Percentiles rank a stretch among this genome's conserved stretches.
Evolutionary conservation across 92 coral and sea anemone species (phyloP).

Genomic region (Umimayanthus chanpuru): DNA sequence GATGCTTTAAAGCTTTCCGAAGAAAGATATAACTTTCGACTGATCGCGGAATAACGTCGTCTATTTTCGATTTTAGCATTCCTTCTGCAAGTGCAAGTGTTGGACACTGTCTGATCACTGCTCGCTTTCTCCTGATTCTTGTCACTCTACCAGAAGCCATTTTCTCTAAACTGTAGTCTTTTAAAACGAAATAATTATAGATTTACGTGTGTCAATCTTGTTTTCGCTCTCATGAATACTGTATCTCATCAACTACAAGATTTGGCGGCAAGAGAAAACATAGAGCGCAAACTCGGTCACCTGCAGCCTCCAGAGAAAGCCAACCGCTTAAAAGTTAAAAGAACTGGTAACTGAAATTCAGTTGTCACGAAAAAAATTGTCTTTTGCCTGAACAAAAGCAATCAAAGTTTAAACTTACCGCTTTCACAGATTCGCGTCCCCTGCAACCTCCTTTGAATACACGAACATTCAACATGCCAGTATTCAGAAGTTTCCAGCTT

Average conservation of each 20-base stretch:
- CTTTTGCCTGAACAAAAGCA: neutral
- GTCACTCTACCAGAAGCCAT: neutral
- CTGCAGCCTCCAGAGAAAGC: too few relatives aligned
- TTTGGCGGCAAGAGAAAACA: too few relatives aligned
- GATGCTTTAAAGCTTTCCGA: neutral
- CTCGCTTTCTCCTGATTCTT: neutral
- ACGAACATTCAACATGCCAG: conserved; percentile 72
- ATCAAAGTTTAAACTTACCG: conserved; percentile 31
- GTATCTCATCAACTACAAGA: too few relatives aligned
- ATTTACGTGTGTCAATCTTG: neutral
- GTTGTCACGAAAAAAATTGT: neutral
- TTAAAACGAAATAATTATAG: too few relatives aligned
- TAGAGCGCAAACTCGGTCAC: too few relatives aligned
- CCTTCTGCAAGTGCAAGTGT: neutral
- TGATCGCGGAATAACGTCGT: neutral
- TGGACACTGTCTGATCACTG: neutral
- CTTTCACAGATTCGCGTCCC: conserved; percentile 71
- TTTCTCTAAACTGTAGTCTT: neutral
- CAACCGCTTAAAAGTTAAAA: too few relatives aligned
- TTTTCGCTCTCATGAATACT: neutral
- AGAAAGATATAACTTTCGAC: neutral
- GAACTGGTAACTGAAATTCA: too few relatives aligned
- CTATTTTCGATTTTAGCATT: neutral
- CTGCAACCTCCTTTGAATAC: conserved; percentile 87
- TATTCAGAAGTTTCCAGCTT: neutral